Percentiles rank a stretch among this genome's conserved stretches.
Evolutionary conservation across 2,113 vertebrate species (phyloP).

Genomic region (Chiloscyllium plagiosum): DNA sequence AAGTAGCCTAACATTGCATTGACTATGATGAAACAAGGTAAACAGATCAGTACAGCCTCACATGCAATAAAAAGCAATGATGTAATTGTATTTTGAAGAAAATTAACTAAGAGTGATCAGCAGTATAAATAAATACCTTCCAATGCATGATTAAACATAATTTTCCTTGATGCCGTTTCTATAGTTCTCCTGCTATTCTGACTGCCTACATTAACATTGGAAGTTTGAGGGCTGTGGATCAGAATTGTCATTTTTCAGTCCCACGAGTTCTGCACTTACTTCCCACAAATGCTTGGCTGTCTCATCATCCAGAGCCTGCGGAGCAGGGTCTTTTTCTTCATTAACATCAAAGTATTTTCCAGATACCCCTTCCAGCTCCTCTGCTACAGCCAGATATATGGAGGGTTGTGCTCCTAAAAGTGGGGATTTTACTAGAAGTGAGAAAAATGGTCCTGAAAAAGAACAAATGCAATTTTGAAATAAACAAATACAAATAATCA

Average conservation of each 20-base stretch:
- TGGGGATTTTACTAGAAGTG: slow-evolving; percentile 68
- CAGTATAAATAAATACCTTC: not conserved
- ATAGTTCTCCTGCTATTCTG: not conserved
- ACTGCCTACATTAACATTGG: not conserved
- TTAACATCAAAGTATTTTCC: slow-evolving; percentile 72
- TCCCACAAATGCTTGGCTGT: slow-evolving; percentile 64
- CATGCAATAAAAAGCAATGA: not conserved
- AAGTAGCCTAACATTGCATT: not conserved
- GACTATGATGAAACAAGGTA: not conserved
- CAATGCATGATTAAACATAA: not conserved
- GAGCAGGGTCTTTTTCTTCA: slow-evolving; percentile 64
- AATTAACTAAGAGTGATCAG: not conserved
- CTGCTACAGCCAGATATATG: slow-evolving; percentile 63
- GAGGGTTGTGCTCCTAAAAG: slow-evolving; percentile 68
- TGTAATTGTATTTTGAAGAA: too few species aligned
- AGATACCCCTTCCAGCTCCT: slow-evolving; percentile 63
- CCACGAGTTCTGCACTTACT: slow-evolving; percentile 65
- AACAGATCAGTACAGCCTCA: not conserved
- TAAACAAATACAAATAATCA: not conserved
- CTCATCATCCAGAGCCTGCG: slow-evolving; percentile 65
- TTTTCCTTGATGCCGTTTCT: not conserved
- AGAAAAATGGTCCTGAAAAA: slow-evolving; percentile 68
- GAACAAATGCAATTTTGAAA: not conserved
- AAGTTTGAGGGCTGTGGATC: not conserved
- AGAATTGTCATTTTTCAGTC: slow-evolving; percentile 49